These are phyloP conservation scores for Leptothorax acervorum DNA, from an alignment of 2,888 invertebrate species.

Conservation along the genomic window DNA sequence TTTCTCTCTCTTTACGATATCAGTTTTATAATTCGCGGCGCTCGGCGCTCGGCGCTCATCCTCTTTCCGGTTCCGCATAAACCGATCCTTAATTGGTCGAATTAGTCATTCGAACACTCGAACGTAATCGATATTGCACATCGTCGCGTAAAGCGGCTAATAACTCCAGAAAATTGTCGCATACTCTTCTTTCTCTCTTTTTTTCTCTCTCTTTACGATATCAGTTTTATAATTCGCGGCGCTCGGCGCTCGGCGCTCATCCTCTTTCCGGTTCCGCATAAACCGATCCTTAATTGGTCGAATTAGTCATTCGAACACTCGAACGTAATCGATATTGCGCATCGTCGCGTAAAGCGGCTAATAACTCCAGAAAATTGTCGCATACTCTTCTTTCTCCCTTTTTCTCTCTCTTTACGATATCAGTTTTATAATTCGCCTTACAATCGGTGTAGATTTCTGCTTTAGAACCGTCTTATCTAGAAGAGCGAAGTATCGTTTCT, in stretches of 20 bases:
- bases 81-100: conserved; percentile 31
- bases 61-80: conserved; percentile 37
- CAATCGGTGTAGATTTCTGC: background rate
- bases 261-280: conserved; percentile 39
- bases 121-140: background rate
- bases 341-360: background rate
- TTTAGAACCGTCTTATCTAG: background rate
- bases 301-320: background rate
- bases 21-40: background rate
- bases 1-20: background rate
- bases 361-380: background rate
- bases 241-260: background rate
- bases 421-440: background rate
- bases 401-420: background rate
- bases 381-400: background rate
- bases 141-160: background rate
- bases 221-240: no score
- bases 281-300: conserved; percentile 29
- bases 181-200: background rate
- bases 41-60: background rate
- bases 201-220: background rate
- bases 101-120: background rate
- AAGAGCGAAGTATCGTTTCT: background rate
- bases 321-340: background rate
- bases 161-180: background rate